These are phyloP conservation scores for Drosophila pallidifrons DNA, from an alignment of 1,140 invertebrate genomes.

Conservation along the genomic window DNA sequence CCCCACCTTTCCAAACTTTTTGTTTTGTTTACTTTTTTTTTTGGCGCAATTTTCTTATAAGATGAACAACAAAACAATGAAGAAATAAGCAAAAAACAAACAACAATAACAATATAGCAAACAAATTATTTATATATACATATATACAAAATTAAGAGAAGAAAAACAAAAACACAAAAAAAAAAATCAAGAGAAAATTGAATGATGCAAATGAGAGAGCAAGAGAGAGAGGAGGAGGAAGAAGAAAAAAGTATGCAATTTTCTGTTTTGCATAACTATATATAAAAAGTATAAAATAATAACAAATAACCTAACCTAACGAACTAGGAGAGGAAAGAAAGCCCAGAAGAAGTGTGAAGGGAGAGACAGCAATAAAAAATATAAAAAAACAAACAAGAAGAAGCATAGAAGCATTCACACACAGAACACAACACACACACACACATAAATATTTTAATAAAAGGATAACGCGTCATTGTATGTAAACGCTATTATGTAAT, in stretches of 20 bases:
- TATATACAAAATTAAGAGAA: conserved; percentile 53
- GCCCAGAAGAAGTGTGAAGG: conserved; percentile 22
- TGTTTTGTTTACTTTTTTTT: conserved; percentile 37
- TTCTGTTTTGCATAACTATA: conserved; percentile 51
- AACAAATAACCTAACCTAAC: conserved; percentile 11
- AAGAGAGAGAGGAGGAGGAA: not conserved
- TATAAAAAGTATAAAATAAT: conserved; percentile 8
- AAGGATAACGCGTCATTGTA: conserved; percentile 52
- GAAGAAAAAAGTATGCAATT: conserved; percentile 33
- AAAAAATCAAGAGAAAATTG: conserved; percentile 8
- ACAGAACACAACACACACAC: conserved; percentile 18
- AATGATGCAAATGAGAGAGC: not conserved
- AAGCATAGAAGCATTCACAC: conserved; percentile 28
- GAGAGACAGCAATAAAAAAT: conserved; percentile 23
- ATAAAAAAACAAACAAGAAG: conserved; percentile 10
- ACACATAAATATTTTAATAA: conserved; percentile 28
- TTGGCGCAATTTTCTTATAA: conserved; percentile 72
- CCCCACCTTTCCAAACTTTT: conserved; percentile 14
- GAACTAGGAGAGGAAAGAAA: conserved; percentile 22
- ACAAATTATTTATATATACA: conserved; percentile 60
- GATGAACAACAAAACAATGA: conserved; percentile 33
- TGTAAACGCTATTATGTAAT: conserved; percentile 71
- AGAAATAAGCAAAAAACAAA: conserved; percentile 27
- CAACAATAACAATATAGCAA: conserved; percentile 62
- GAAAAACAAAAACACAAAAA: conserved; percentile 20